Percentiles rank a stretch among this genome's conserved stretches.
Evolutionary conservation across 1,140 invertebrate species (phyloP).

Genomic region (Panulirus ornatus): DNA sequence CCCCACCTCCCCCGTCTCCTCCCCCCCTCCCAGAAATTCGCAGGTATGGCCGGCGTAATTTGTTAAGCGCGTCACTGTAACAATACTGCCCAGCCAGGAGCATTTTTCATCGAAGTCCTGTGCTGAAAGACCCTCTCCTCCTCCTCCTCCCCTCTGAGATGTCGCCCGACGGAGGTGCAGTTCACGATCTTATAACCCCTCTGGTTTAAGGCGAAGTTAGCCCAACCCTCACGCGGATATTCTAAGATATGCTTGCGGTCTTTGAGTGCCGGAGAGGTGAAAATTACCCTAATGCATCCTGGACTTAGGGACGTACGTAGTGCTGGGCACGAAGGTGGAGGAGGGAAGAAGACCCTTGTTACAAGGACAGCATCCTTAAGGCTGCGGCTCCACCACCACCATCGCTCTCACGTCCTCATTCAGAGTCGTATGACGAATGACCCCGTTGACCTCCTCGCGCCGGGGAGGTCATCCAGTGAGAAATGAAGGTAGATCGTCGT

Average conservation of each 20-base stretch:
- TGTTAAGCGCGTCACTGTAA: slow-evolving; percentile 50
- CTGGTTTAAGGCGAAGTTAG: too few relatives aligned
- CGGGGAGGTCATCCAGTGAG: slow-evolving; percentile 30
- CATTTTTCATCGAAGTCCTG: slow-evolving; percentile 38
- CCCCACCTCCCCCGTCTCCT: neutral
- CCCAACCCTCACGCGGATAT: too few relatives aligned
- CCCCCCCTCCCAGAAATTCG: neutral
- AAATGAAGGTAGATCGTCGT: neutral
- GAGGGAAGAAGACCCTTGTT: too few relatives aligned
- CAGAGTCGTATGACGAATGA: slow-evolving; percentile 49
- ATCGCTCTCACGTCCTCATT: slow-evolving; percentile 42
- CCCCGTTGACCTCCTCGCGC: slow-evolving; percentile 4
- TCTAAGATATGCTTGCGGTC: too few relatives aligned
- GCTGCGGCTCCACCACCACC: too few relatives aligned
- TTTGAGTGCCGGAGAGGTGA: too few relatives aligned
- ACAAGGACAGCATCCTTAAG: neutral
- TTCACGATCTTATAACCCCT: too few relatives aligned
- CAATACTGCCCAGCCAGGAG: slow-evolving; percentile 22
- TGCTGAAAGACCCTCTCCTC: too few relatives aligned
- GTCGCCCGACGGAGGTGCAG: too few relatives aligned
- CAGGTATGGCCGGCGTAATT: slow-evolving; percentile 39
- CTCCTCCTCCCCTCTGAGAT: neutral
- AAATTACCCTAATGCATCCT: too few relatives aligned
- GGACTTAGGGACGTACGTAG: too few relatives aligned
- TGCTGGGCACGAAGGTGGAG: too few relatives aligned